A percentile compares a stretch with the other conserved stretches of the same genome.
phyloP scores from a whole-genome alignment of 2,888 invertebrate species.

The Ryuthela nishihirai region DNA sequence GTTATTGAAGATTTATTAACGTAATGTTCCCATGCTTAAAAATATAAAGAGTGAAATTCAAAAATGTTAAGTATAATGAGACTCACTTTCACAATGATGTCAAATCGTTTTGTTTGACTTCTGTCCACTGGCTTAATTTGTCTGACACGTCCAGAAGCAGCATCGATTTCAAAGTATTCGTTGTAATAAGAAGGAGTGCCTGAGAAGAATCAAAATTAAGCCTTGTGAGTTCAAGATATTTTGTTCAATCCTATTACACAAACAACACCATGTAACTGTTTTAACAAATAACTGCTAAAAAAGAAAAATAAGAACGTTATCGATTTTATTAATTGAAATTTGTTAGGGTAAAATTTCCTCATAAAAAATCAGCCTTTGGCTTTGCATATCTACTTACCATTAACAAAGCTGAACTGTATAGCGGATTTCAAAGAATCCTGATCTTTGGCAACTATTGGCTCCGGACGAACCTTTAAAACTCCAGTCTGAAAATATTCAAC shows the following conservation, averaged over 20 bases:
- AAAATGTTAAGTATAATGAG: background rate
- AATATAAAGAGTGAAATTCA: no score
- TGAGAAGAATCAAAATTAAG: constrained; percentile 10
- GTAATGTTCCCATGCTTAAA: background rate
- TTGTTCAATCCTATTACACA: no score
- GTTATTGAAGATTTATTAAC: background rate
- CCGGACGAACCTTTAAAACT: constrained; percentile 74
- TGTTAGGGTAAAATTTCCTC: background rate
- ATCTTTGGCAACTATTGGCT: constrained; percentile 84
- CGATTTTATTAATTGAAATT: background rate
- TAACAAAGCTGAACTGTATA: constrained; percentile 75
- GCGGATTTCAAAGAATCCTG: constrained; percentile 82
- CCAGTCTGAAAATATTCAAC: constrained; percentile 59
- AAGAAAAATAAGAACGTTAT: background rate
- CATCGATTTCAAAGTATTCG: constrained; percentile 78
- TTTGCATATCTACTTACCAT: constrained; percentile 52
- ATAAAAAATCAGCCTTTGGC: background rate
- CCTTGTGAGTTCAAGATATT: no score
- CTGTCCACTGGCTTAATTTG: constrained; percentile 78
- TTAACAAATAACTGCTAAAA: background rate
- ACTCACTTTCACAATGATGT: constrained; percentile 70
- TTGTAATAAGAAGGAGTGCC: constrained; percentile 69
- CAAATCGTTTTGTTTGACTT: constrained; percentile 67
- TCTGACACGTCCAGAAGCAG: constrained; percentile 71
- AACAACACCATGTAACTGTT: no score